These are phyloP conservation scores for Eupithecia inturbata DNA, from an alignment of 2,888 invertebrate species.

Conservation along the genomic window DNA sequence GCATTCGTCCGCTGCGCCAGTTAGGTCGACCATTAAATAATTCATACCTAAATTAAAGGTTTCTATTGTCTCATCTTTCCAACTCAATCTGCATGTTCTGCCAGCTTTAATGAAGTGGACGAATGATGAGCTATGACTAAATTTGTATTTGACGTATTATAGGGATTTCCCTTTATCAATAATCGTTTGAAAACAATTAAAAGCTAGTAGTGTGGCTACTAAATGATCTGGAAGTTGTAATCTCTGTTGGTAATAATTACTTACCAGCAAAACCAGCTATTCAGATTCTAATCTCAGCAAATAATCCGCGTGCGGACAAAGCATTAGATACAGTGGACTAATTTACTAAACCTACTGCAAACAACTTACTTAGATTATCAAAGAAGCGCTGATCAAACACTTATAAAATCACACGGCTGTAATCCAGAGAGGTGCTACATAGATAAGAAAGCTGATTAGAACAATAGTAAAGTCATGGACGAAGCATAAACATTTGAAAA, in stretches of 20 bases:
- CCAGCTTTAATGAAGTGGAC: background rate
- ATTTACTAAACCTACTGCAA: constrained; percentile 67
- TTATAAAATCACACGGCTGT: background rate
- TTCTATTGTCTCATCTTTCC: background rate
- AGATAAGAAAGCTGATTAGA: constrained; percentile 1
- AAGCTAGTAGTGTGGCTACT: constrained; percentile 3
- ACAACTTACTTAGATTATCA: constrained; percentile 65
- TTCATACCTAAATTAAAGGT: background rate
- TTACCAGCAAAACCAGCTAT: constrained; percentile 3
- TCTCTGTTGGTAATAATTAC: constrained; percentile 10
- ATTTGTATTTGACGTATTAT: background rate
- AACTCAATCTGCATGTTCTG: background rate
- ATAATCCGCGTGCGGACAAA: constrained; percentile 1
- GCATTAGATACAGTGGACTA: constrained; percentile 46
- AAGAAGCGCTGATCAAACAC: constrained; percentile 46
- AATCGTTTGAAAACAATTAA: background rate
- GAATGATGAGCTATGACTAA: background rate
- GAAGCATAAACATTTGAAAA: background rate
- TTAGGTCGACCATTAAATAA: background rate
- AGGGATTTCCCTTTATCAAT: background rate
- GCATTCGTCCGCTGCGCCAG: too few relatives aligned
- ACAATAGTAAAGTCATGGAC: background rate
- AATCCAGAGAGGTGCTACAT: background rate
- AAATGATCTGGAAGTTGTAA: background rate
- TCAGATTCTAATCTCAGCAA: constrained; percentile 8